Conservation (phyloP, 2,797 vertebrate species). For the Delichon dasypus region DNA sequence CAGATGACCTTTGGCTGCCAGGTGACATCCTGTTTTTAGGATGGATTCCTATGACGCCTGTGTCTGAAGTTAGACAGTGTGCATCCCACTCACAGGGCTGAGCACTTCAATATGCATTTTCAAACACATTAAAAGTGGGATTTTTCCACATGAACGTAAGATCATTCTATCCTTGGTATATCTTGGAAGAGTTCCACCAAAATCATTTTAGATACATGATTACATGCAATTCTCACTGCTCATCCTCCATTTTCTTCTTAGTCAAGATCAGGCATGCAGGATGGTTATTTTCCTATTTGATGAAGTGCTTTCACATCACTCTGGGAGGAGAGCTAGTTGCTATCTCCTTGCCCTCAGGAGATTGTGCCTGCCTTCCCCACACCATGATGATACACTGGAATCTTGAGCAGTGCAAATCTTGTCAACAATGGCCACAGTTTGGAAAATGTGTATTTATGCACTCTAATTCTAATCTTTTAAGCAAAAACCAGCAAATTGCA, state of each 20-base stretch:
- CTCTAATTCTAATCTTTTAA: not conserved
- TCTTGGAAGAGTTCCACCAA: not conserved
- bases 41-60: not conserved
- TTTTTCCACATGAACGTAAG: not conserved
- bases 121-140: fast-evolving
- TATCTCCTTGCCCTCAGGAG: not conserved
- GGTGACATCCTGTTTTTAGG: not conserved
- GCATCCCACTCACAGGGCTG: fast-evolving
- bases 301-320: not conserved
- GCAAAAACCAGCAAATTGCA: not conserved
- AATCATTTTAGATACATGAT: not conserved
- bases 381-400: not conserved
- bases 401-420: not conserved
- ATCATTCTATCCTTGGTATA: not conserved
- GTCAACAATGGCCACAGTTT: not conserved
- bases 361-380: not conserved
- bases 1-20: not conserved
- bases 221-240: not conserved
- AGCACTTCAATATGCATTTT: not conserved
- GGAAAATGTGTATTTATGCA: not conserved
- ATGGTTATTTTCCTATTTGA: not conserved
- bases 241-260: not conserved
- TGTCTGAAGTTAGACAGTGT: not conserved
- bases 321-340: not conserved
- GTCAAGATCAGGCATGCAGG: not conserved